phyloP scores from a whole-genome alignment of 2,888 invertebrate species.

The Alviniconcha strummeri region DNA sequence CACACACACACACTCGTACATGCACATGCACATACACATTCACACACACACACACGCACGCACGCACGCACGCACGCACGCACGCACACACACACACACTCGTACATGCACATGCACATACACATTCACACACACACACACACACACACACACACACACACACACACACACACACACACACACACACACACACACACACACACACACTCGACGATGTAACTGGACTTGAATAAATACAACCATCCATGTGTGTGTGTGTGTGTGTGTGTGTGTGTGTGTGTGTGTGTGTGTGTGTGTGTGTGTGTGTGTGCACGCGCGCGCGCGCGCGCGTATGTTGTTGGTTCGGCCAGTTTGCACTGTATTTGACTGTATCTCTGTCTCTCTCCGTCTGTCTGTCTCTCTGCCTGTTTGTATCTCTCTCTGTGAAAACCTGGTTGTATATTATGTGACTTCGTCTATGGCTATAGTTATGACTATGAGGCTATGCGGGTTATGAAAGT shows the following conservation, averaged over 20 bases:
- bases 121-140: not conserved
- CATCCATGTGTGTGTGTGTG: not conserved
- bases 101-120: not conserved
- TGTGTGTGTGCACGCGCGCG: not conserved
- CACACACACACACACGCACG: not conserved
- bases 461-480: too few species aligned
- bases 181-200: not conserved
- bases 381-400: not conserved
- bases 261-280: conserved; percentile 6
- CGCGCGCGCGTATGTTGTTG: not conserved
- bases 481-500: too few species aligned
- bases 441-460: too few species aligned
- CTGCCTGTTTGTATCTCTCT: not conserved
- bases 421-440: not conserved
- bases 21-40: not conserved
- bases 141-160: not conserved
- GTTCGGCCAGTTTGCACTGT: not conserved
- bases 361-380: not conserved
- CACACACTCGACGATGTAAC: not conserved
- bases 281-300: not conserved
- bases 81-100: not conserved
- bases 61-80: not conserved
- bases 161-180: not conserved
- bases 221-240: not conserved
- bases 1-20: not conserved